These are phyloP conservation scores for Nephotettix cincticeps DNA, from an alignment of 1,140 invertebrate genomes.

Conservation along the genomic window DNA sequence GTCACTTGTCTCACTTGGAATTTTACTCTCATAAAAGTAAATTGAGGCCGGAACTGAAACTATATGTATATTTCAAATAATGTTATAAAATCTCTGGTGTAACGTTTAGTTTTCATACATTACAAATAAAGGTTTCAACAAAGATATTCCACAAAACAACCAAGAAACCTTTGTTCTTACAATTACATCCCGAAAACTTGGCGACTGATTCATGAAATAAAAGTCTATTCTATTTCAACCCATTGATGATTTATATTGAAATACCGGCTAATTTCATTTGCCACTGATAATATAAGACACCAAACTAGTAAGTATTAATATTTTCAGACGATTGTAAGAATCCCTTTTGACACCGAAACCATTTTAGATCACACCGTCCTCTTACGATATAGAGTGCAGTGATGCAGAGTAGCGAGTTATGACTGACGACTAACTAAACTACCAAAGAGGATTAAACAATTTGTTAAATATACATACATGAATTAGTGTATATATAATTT, in stretches of 20 bases:
- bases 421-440: too few relatives aligned
- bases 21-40: background rate
- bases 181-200: background rate
- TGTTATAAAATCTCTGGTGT: background rate
- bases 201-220: background rate
- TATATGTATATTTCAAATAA: background rate
- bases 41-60: background rate
- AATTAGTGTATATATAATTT: too few relatives aligned
- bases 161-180: background rate
- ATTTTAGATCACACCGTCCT: constrained; percentile 2
- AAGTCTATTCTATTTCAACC: background rate
- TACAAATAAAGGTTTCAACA: background rate
- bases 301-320: background rate
- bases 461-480: too few relatives aligned
- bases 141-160: background rate
- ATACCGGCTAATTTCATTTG: background rate
- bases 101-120: background rate
- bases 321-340: background rate
- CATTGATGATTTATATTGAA: background rate
- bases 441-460: too few relatives aligned
- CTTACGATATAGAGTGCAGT: background rate
- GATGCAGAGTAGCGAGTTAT: too few relatives aligned
- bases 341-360: background rate
- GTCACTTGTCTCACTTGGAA: background rate
- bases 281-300: background rate